A percentile compares a stretch with the other conserved stretches of the same genome.
Conservation (phyloP, 2,113 vertebrate genomes). For the Pygoscelis antarcticus region DNA sequence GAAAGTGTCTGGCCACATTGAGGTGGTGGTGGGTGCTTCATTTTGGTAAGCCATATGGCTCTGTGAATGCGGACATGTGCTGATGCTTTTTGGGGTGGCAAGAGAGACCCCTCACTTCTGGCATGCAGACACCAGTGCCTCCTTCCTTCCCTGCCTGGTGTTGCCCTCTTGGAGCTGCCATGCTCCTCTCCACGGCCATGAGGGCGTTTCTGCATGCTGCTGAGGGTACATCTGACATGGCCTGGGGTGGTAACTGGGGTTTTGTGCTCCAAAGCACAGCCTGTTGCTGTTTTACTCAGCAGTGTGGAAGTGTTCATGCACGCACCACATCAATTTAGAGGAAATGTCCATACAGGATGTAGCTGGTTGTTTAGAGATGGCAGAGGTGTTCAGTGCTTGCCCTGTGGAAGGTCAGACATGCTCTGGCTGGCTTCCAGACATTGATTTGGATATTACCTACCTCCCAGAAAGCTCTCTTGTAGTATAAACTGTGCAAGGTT, state of each 20-base stretch:
- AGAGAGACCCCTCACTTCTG: background rate
- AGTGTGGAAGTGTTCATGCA: background rate
- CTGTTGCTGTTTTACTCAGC: background rate
- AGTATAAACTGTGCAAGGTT: background rate
- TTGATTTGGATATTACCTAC: background rate
- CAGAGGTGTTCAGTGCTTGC: background rate
- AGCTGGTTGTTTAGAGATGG: background rate
- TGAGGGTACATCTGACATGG: background rate
- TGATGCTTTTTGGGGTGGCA: background rate
- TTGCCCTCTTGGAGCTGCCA: background rate
- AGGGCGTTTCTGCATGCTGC: background rate
- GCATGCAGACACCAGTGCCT: background rate
- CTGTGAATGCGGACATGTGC: background rate
- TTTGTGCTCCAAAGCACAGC: background rate
- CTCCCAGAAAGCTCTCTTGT: background rate
- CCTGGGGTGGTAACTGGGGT: background rate
- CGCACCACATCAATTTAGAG: background rate
- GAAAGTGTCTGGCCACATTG: background rate
- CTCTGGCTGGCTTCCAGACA: background rate
- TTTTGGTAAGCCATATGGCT: background rate
- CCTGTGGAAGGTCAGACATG: background rate
- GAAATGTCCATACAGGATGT: background rate
- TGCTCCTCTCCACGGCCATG: background rate
- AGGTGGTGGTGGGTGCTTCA: background rate
- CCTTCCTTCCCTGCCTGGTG: background rate